Base-by-base conservation (phyloP, 2,797 vertebrate genomes). In the Micromesistius poutassou region DNA sequence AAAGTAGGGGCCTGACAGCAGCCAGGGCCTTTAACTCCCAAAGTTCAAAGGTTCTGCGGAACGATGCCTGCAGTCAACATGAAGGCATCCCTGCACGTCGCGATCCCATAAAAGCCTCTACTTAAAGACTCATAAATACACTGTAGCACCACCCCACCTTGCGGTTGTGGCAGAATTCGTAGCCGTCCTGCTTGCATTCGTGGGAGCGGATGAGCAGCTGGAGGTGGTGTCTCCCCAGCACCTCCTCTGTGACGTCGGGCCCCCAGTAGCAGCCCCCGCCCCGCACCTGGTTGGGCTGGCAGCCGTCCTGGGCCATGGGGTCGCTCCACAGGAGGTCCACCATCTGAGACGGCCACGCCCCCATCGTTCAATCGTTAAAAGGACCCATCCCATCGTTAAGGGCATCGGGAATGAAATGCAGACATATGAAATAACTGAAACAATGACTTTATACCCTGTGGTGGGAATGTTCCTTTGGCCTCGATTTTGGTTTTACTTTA, bases 231-330 rank as follows among this genome's bases (percentile, higher is more conserved):
- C 93, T 95, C 62, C 87, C 86, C 19, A 99, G 93, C 78, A 98
- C 89, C 71, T 88, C 85, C 35, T 92, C 87, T 0, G 97, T 98
- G 85, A 99, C 92, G 0, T 98, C 95, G 0, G 97, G 97, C 0
- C 98, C 97, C 87, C 97, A 99, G 88, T 96, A 99, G 88, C 96
- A 98, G 62, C 97, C 97, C 0, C 95, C 96, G 0, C 97, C 97
- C 80, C 97, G 92, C 68, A 96, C 91, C 0, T 92, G 90, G 30
- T 98, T 98, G n/a, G 90, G 90, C 71, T 89, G 85, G 84, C 97
- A 98, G 84, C 97, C 97, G 0, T 96, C 94, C 85, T 96, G 96
- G 22, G 94, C 81, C 94, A 96, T 93, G 0, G 97, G 97, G 68
- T 98, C 97, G 0, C 97, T 99, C 97, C 97, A 98, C 74, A 98